phyloP scores from a whole-genome alignment of 2,888 invertebrate species.

The Pasiphila rectangulata region DNA sequence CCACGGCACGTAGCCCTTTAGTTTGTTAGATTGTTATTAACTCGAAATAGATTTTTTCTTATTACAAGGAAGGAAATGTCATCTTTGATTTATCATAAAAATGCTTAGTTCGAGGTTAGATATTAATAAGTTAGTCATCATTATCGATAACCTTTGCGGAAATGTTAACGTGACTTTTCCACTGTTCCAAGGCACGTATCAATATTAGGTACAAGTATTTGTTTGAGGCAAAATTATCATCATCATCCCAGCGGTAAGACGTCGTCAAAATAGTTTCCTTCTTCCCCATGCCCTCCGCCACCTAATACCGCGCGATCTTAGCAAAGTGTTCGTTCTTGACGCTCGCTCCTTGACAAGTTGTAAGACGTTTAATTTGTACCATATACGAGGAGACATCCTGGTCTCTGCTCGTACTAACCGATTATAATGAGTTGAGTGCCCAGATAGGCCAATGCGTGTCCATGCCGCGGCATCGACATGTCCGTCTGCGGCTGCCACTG shows the following conservation, averaged over 20 bases:
- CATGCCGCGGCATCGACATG: conserved; percentile 84
- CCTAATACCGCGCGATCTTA: no score
- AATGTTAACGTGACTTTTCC: background rate
- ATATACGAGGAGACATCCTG: no score
- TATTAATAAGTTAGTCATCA: conserved; percentile 2
- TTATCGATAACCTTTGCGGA: conserved; percentile 2
- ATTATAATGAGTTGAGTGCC: conserved; percentile 84
- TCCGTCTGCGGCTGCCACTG: conserved; percentile 82
- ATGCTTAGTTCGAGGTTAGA: conserved; percentile 10
- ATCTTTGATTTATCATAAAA: conserved; percentile 4
- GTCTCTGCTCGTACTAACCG: conserved; percentile 57
- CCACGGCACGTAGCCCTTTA: no score
- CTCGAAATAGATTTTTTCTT: no score
- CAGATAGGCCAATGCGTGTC: conserved; percentile 83
- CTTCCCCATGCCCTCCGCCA: no score
- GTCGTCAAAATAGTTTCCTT: no score
- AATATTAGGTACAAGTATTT: background rate
- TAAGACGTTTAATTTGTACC: no score
- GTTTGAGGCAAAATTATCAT: no score
- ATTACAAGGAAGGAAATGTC: background rate
- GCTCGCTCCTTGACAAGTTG: no score
- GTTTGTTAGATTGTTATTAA: no score
- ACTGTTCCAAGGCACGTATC: conserved; percentile 7
- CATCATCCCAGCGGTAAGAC: no score
- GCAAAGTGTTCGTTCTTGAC: no score